Evolutionary conservation across 2,113 vertebrate species (phyloP).

Genomic region (Serilophus lunatus): DNA sequence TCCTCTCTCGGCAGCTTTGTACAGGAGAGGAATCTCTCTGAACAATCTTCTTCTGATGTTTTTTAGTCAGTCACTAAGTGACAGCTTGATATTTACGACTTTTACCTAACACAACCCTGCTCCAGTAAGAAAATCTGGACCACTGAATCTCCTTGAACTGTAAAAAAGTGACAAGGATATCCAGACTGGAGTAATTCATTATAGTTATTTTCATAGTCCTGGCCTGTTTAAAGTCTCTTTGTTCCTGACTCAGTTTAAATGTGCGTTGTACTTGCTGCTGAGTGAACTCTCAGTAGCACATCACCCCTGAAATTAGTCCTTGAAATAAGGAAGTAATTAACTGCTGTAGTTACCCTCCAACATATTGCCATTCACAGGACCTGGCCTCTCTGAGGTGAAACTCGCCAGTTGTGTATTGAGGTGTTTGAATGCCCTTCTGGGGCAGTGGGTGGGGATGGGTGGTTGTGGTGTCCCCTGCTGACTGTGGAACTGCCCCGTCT

Average conservation of each 20-base stretch:
- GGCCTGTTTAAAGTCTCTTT: not conserved
- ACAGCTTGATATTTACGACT: not conserved
- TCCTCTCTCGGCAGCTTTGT: not conserved
- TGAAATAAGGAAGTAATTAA: not conserved
- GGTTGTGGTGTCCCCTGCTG: not conserved
- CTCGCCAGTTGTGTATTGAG: fast-evolving
- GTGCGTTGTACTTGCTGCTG: not conserved
- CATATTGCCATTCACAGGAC: not conserved
- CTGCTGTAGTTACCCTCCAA: not conserved
- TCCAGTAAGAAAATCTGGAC: not conserved
- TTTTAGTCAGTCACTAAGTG: not conserved
- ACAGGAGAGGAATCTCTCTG: not conserved
- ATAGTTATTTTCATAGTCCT: not conserved
- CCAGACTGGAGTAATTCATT: not conserved
- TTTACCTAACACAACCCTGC: not conserved
- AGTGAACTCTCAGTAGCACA: not conserved
- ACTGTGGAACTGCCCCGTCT: not conserved
- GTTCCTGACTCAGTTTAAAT: not conserved
- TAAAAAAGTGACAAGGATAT: not conserved
- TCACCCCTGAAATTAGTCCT: not conserved
- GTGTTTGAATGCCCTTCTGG: not conserved
- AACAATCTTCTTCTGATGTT: not conserved
- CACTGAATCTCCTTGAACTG: not conserved
- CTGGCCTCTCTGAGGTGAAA: not conserved
- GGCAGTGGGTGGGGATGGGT: not conserved